Percentiles rank a stretch among this genome's conserved stretches.
Evolutionary conservation across 2,113 vertebrate genomes (phyloP).

Genomic region (Oryzias curvinotus): DNA sequence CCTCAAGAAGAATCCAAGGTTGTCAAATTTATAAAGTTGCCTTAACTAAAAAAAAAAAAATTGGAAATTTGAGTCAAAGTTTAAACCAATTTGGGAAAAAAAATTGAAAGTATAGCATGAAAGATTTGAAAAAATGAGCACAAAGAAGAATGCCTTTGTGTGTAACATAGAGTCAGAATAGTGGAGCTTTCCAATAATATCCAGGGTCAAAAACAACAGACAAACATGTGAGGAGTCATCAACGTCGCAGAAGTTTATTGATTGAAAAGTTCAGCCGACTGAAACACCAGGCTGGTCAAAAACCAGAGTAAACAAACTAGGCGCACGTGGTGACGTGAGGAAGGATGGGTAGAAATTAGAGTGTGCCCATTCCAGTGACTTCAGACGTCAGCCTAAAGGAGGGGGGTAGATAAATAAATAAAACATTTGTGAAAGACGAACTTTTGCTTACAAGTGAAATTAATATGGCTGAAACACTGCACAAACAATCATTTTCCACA

Average conservation of each 20-base stretch:
- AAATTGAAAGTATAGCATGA: slow-evolving; percentile 1
- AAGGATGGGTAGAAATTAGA: slow-evolving; percentile 84
- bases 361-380: slow-evolving; percentile 96
- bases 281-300: slow-evolving; percentile 62
- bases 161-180: slow-evolving; percentile 69
- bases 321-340: slow-evolving; percentile 80
- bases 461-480: slow-evolving; percentile 20
- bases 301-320: slow-evolving; percentile 63
- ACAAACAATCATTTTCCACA: too few relatives aligned
- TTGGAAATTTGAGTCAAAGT: too few relatives aligned
- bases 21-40: too few relatives aligned
- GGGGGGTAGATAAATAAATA: slow-evolving; percentile 65
- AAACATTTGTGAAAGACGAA: slow-evolving; percentile 71
- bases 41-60: too few relatives aligned
- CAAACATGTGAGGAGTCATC: slow-evolving; percentile 35
- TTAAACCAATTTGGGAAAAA: slow-evolving; percentile 10
- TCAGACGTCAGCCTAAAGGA: slow-evolving; percentile 94
- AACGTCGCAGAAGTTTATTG: too few relatives aligned
- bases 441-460: slow-evolving; percentile 47
- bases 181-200: slow-evolving; percentile 40
- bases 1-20: neutral
- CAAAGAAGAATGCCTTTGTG: slow-evolving; percentile 40
- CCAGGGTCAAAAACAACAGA: slow-evolving; percentile 29
- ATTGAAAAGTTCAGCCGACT: slow-evolving; percentile 48
- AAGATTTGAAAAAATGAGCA: slow-evolving; percentile 32